Evolutionary conservation across 2,888 invertebrate species (phyloP).

Genomic region (Cepaea hortensis): DNA sequence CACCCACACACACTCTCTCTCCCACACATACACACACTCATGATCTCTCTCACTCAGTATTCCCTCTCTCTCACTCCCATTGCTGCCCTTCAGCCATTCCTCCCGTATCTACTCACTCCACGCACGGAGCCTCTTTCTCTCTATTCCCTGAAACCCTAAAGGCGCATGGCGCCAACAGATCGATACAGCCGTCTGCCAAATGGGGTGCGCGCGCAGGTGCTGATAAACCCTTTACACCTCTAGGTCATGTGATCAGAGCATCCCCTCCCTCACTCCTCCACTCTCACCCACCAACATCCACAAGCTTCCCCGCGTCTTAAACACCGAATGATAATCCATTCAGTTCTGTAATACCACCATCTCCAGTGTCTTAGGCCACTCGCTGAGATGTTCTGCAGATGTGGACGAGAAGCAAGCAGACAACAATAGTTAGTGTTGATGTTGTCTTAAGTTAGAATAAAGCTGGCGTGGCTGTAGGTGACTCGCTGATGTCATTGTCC

Average conservation of each 20-base stretch:
- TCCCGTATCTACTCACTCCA: not conserved
- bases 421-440: no score
- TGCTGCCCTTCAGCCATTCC: not conserved
- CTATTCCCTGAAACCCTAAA: not conserved
- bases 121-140: not conserved
- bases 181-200: slow-evolving; percentile 36
- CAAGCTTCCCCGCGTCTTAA: no score
- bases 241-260: slow-evolving; percentile 21
- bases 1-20: not conserved
- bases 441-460: no score
- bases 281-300: not conserved
- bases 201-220: slow-evolving; percentile 45
- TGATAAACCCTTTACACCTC: slow-evolving; percentile 36
- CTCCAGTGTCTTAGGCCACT: not conserved
- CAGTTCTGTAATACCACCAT: not conserved
- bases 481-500: no score
- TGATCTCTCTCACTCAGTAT: not conserved
- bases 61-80: not conserved
- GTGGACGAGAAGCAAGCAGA: no score
- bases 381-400: not conserved
- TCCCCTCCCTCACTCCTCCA: not conserved
- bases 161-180: not conserved
- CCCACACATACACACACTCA: not conserved
- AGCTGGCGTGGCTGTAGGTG: no score
- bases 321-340: not conserved